phyloP scores from a whole-genome alignment of 2,888 invertebrate species.

The Heliconius hortense region DNA sequence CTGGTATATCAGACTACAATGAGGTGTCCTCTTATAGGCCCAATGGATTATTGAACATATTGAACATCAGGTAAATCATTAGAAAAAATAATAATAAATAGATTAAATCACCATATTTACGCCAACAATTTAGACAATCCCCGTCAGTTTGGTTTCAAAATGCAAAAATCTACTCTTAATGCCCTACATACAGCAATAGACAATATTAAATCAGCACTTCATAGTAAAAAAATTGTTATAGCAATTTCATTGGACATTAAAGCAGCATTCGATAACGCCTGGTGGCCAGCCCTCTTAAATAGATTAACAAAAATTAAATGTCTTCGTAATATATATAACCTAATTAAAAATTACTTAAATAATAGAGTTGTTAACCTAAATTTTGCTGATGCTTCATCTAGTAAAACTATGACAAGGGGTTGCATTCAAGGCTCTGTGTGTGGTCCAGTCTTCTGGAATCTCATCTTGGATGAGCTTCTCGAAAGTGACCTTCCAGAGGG shows the following conservation, averaged over 20 bases:
- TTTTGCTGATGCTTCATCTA: constrained; percentile 26
- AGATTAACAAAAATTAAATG: constrained; percentile 36
- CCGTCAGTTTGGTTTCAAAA: neutral
- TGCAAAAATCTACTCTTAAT: neutral
- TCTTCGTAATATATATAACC: constrained; percentile 41
- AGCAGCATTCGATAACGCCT: constrained; percentile 22
- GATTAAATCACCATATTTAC: neutral
- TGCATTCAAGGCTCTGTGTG: constrained; percentile 47
- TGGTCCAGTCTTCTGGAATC: constrained; percentile 45
- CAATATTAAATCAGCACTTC: neutral
- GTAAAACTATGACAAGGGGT: constrained; percentile 41
- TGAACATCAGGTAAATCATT: neutral
- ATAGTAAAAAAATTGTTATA: neutral
- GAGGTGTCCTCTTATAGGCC: neutral
- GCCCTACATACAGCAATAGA: neutral
- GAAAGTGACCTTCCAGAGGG: constrained; percentile 15
- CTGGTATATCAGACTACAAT: neutral
- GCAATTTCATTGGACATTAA: neutral
- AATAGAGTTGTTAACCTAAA: constrained; percentile 34
- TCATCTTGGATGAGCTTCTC: constrained; percentile 45
- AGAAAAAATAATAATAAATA: neutral
- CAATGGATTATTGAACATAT: neutral
- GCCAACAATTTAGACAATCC: neutral
- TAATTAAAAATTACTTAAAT: constrained; percentile 36
- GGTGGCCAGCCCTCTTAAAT: constrained; percentile 37